Conservation (phyloP, 2,888 invertebrate species). For the Limenitis camilla region DNA sequence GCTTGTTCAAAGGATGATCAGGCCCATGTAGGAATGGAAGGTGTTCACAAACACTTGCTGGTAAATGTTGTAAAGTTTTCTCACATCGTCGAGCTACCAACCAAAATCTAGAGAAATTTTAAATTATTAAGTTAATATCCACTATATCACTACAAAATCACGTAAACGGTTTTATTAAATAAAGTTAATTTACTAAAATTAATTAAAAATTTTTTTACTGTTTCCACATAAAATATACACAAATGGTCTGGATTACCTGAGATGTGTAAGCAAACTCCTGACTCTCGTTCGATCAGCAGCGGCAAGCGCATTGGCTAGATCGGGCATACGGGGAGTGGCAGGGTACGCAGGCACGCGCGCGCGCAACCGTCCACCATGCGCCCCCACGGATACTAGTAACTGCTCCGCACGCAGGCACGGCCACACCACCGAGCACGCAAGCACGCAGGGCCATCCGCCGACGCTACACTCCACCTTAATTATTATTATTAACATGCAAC, state of each 20-base stretch:
- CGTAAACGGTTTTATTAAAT: no score
- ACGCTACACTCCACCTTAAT: conserved; percentile 83
- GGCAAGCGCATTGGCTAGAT: conserved; percentile 84
- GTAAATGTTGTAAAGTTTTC: conserved; percentile 94
- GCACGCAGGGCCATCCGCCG: conserved; percentile 91
- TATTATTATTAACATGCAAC: background rate
- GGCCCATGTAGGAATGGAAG: conserved; percentile 88
- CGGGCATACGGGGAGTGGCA: conserved; percentile 83
- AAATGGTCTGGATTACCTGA: conserved; percentile 53
- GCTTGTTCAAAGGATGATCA: conserved; percentile 84
- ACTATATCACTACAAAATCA: background rate
- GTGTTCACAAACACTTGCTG: conserved; percentile 89
- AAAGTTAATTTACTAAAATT: no score
- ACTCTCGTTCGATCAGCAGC: conserved; percentile 41
- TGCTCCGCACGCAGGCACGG: conserved; percentile 95
- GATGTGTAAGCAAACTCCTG: conserved; percentile 56
- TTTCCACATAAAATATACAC: background rate
- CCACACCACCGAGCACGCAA: conserved; percentile 90
- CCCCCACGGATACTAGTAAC: conserved; percentile 93
- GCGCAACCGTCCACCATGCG: conserved; percentile 93
- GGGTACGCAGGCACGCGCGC: conserved; percentile 95
- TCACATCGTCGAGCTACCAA: conserved; percentile 93
- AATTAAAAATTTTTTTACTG: background rate
- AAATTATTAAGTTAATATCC: background rate
- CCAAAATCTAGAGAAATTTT: conserved; percentile 79